A percentile compares a stretch with the other conserved stretches of the same genome.
phyloP scores from a whole-genome alignment of 37 sponge, comb jelly and placozoan species.

The Cladorhizidae sp. region DNA sequence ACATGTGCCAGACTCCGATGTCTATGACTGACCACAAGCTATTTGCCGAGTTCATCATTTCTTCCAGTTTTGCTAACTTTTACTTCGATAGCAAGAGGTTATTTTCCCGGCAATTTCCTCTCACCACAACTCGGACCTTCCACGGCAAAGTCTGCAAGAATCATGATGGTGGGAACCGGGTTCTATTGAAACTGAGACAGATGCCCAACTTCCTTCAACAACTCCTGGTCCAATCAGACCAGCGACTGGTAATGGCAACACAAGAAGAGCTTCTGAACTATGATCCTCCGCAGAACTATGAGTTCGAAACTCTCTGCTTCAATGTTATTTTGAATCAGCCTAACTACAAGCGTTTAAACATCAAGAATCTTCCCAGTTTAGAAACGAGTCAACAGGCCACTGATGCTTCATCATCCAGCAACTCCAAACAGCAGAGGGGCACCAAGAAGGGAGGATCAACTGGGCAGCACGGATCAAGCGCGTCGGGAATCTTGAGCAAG shows the following conservation, averaged over 20 bases:
- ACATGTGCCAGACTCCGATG: constrained; percentile 58
- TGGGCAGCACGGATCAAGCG: not conserved
- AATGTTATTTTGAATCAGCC: constrained; percentile 39
- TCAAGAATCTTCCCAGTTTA: not conserved
- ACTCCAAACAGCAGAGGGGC: not conserved
- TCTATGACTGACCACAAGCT: constrained; percentile 23
- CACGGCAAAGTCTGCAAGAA: constrained; percentile 55
- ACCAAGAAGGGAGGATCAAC: not conserved
- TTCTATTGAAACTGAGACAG: constrained; percentile 25
- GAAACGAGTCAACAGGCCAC: not conserved
- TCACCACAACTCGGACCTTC: constrained; percentile 53
- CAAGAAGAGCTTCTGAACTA: constrained; percentile 41
- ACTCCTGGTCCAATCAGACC: constrained; percentile 58
- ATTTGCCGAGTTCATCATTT: constrained; percentile 59
- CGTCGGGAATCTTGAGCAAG: not conserved
- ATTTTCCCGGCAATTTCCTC: constrained; percentile 57
- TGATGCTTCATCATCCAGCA: not conserved
- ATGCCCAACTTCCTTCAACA: constrained; percentile 33
- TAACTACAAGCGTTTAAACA: constrained; percentile 7
- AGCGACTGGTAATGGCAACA: constrained; percentile 22
- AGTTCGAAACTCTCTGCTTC: constrained; percentile 36
- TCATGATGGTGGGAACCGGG: constrained; percentile 26
- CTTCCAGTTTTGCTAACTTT: constrained; percentile 43
- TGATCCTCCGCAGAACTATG: constrained; percentile 14
- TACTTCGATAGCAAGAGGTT: constrained; percentile 23